Percentiles rank a stretch among this genome's conserved stretches.
phyloP scores from a whole-genome alignment of 2,888 invertebrate species.

The Neria commutata region DNA sequence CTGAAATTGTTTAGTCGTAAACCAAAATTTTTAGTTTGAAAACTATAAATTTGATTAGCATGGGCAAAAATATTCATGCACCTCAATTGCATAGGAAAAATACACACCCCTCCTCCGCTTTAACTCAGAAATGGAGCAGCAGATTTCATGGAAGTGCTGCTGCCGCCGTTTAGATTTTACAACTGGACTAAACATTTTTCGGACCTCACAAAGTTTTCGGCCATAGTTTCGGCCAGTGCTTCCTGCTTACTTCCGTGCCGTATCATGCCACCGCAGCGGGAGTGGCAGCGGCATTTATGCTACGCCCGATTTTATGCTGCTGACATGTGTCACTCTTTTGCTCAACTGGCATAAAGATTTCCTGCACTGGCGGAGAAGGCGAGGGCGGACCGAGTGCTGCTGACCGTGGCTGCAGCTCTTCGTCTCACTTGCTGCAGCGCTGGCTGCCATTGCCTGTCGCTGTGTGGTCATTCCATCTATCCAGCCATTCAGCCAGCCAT shows the following conservation, averaged over 20 bases:
- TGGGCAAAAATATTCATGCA: conserved; percentile 40
- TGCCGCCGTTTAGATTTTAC: too few species aligned
- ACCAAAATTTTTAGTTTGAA: background rate
- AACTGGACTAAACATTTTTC: conserved; percentile 17
- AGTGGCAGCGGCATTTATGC: conserved; percentile 32
- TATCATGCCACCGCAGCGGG: background rate
- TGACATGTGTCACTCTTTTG: conserved; percentile 59
- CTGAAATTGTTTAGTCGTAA: background rate
- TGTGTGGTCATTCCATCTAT: conserved; percentile 22
- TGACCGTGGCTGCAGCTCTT: too few species aligned
- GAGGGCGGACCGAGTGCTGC: too few species aligned
- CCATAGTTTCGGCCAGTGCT: too few species aligned
- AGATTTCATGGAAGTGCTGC: too few species aligned
- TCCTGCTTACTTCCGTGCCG: too few species aligned
- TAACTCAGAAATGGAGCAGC: too few species aligned
- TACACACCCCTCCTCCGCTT: conserved; percentile 29
- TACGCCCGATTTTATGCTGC: conserved; percentile 54
- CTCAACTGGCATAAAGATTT: conserved; percentile 53
- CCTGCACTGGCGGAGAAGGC: too few species aligned
- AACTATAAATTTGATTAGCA: conserved; percentile 39
- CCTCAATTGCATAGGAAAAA: conserved; percentile 49
- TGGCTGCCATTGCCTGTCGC: conserved; percentile 19
- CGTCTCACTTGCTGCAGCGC: background rate
- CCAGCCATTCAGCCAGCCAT: background rate
- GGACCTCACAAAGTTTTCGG: too few species aligned